Evolutionary conservation across 35 echinoderm and acorn worm species (phyloP).

Genomic region (Diadema setosum): DNA sequence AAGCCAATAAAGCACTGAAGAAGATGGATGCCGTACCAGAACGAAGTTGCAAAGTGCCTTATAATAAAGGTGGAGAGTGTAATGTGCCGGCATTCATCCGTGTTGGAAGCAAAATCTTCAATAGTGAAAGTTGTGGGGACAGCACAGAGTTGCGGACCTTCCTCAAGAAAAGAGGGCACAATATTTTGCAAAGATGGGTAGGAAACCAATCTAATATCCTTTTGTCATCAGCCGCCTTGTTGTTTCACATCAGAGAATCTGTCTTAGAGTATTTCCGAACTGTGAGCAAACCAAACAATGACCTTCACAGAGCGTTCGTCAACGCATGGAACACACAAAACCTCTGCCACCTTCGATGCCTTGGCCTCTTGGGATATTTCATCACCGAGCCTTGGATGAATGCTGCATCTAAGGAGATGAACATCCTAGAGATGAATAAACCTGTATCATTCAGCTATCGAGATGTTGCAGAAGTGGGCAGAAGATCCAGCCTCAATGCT

Average conservation of each 20-base stretch:
- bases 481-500: not conserved
- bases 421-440: not conserved
- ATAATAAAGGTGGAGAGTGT: not conserved
- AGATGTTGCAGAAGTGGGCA: not conserved
- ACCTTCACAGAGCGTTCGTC: not conserved
- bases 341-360: not conserved
- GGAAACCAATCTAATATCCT: not conserved
- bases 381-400: not conserved
- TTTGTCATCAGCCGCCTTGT: not conserved
- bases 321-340: not conserved
- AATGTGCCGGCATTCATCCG: not conserved
- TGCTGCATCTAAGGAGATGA: not conserved
- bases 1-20: not conserved
- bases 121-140: not conserved
- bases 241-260: not conserved
- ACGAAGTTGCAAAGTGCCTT: not conserved
- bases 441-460: not conserved
- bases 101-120: not conserved
- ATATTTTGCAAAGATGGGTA: too few species aligned
- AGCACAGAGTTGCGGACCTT: not conserved
- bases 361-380: not conserved
- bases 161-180: too few species aligned
- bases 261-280: not conserved
- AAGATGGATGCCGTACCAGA: too few species aligned
- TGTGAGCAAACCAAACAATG: not conserved